Base-by-base conservation (phyloP, 2,113 vertebrate species). In the Centropus unirufus region DNA sequence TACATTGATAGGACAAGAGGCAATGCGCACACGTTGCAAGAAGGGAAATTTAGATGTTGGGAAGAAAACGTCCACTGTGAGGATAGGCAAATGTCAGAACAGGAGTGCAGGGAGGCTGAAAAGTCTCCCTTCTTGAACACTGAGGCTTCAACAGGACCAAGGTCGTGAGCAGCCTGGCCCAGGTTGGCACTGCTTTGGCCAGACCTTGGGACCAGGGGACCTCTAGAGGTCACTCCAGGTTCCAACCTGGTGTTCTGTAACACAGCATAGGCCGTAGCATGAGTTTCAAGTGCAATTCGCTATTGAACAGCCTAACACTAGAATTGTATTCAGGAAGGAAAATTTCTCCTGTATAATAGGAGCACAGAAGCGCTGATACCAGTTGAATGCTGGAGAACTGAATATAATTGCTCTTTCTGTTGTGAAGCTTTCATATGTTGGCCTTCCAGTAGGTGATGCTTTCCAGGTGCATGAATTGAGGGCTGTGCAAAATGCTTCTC, bases 231-330 rank as follows among this genome's bases (percentile, higher is more conserved):
- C 64, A 39, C 10, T 89, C 36, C 36, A 36, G 36, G 36, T 36
- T 77, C 42, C 30, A 68, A 0, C 12, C 47, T 72, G 20, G 34
- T 70, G 32, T 58, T 94, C 34, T 36, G 19, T 87, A 67, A 46
- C 26, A 15, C 32, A 64, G 27, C 0, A 0, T 20, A n/a, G 34
- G 47, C 12, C 66, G 40, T 0, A 3, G 29, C 2, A 1, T 47
- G 61, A 21, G 2, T 78, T 95, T 55, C 27, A 58, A 55, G 64
- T 44, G 24, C 36, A 24, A 11, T 67, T 83, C 42, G 15, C 69
- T 14, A 0, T 78, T 36, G 51, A 90, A 47, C 13, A 52, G 52
- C 6, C 89, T 70, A 7, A 19, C 40, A 4, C 51, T 49, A 27
- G 40, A 52, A 75, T 55, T 94, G 54, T 29, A 32, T 73, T 69